Percentiles rank a stretch among this genome's conserved stretches.
phyloP scores from a whole-genome alignment of 2,797 vertebrate species.

The Sphenodon punctatus region DNA sequence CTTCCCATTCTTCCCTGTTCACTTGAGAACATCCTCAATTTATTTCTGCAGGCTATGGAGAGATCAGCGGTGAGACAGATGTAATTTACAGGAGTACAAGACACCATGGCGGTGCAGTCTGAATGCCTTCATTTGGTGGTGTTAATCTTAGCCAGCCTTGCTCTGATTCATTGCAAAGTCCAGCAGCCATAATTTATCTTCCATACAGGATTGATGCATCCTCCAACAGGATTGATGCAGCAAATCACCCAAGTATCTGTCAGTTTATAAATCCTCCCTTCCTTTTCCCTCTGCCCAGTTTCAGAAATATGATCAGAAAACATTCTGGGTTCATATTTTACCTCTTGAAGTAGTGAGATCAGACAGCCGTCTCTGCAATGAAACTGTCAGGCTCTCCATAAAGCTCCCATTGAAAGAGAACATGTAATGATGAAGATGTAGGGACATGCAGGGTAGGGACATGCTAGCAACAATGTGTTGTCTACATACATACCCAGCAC shows the following conservation, averaged over 20 bases:
- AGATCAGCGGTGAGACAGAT: conserved; percentile 17
- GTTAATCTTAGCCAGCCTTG: background rate
- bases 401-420: background rate
- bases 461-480: rapidly evolving
- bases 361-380: background rate
- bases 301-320: background rate
- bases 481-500: background rate
- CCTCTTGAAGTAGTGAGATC: background rate
- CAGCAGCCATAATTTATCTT: conserved; percentile 11
- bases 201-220: too few species aligned
- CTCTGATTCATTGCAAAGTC: conserved; percentile 3
- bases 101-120: background rate
- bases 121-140: conserved; percentile 18
- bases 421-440: background rate
- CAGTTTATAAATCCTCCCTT: background rate
- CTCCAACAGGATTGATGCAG: background rate
- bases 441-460: background rate
- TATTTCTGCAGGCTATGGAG: background rate
- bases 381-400: background rate
- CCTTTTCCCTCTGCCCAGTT: background rate
- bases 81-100: conserved; percentile 17
- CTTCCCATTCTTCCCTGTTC: rapidly evolving
- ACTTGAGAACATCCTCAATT: background rate
- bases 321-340: background rate
- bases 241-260: conserved; percentile 2